Conservation (phyloP, 64 coral and sea anemone species). For the Stylophora pistillata region DNA sequence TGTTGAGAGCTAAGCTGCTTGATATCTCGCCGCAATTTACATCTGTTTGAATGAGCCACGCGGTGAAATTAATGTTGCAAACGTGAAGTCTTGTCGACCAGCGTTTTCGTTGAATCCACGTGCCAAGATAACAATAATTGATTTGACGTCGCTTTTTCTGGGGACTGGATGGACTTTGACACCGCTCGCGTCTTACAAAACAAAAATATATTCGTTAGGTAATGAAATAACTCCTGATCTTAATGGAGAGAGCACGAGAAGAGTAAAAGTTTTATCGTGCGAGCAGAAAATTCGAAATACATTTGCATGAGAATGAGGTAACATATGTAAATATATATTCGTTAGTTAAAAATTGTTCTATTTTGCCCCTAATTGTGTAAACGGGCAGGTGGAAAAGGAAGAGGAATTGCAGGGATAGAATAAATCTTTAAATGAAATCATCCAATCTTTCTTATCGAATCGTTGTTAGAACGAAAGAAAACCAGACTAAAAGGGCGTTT, state of each 20-base stretch:
- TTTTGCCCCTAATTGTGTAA: background rate
- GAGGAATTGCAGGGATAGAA: background rate
- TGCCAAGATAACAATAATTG: background rate
- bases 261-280: too few species aligned
- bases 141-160: background rate
- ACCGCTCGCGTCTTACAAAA: background rate
- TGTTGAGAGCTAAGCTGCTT: background rate
- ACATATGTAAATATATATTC: background rate
- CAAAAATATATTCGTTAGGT: background rate
- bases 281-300: background rate
- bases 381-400: background rate
- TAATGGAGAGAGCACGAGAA: background rate
- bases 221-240: background rate
- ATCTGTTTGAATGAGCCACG: background rate
- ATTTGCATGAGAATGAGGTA: constrained; percentile 35
- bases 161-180: background rate
- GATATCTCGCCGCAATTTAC: background rate
- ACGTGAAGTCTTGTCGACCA: background rate
- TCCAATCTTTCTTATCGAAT: too few species aligned
- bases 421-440: too few species aligned
- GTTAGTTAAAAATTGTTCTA: background rate
- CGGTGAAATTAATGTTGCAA: background rate
- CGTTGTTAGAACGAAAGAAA: too few species aligned
- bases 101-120: background rate
- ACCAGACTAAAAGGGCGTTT: too few species aligned